These are phyloP conservation scores for Sinonovacula constricta DNA, from an alignment of 1,140 invertebrate species.

Conservation along the genomic window DNA sequence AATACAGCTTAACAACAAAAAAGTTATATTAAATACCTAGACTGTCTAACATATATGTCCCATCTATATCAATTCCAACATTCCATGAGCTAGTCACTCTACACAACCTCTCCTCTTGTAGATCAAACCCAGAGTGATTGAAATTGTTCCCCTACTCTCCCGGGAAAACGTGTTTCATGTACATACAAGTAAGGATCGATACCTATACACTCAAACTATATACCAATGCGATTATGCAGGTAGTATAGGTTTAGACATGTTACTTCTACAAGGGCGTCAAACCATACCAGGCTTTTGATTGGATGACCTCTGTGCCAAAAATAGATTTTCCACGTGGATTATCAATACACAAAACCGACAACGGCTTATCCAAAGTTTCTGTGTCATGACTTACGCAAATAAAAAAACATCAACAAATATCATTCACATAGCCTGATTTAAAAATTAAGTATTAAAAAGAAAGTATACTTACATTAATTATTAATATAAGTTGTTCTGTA, in stretches of 20 bases:
- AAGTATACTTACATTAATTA: too few relatives aligned
- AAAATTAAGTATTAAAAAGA: not conserved
- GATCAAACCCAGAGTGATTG: constrained; percentile 40
- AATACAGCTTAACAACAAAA: not conserved
- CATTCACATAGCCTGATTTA: not conserved
- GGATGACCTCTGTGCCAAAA: constrained; percentile 24
- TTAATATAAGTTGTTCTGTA: too few relatives aligned
- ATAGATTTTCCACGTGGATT: constrained; percentile 43
- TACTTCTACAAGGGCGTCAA: constrained; percentile 24
- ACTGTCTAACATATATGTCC: not conserved
- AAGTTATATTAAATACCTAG: not conserved
- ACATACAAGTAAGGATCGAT: constrained; percentile 34
- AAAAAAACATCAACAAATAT: not conserved
- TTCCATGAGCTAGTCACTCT: not conserved
- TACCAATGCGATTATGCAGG: constrained; percentile 32
- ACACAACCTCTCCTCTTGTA: constrained; percentile 5
- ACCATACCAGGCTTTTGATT: not conserved
- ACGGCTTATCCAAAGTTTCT: too few relatives aligned
- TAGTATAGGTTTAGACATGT: constrained; percentile 29
- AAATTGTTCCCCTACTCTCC: constrained; percentile 30
- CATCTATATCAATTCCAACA: not conserved
- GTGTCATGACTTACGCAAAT: not conserved
- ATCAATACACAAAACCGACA: not conserved
- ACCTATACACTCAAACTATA: not conserved
- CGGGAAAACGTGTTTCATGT: constrained; percentile 41